Evolutionary conservation across 1,140 invertebrate species (phyloP), one percentile per base, ranked within the genome.

Genomic region (Oedothorax gibbosus): DNA sequence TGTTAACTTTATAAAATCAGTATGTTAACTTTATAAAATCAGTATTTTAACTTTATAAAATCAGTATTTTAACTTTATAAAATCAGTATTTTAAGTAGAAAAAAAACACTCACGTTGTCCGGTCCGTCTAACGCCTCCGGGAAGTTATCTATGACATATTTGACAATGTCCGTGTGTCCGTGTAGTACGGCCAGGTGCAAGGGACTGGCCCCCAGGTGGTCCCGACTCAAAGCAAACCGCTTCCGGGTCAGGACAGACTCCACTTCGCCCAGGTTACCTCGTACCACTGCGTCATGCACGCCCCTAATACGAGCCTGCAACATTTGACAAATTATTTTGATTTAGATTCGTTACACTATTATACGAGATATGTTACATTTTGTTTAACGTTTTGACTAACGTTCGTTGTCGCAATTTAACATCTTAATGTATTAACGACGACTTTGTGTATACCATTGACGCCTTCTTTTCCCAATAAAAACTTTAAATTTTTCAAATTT

Each of bases 171-270:
- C 0, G 97, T 97, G 90, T 99, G 97, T 0, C 97, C 97, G 88
- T 95, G 98, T 80, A 98, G 92, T 0, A 95, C 94, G 9, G 97
- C 96, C 68, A 97, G 96, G 90, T 99, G 98, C 56, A 99, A 90
- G 1, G 97, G 95, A 2, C 96, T 97, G 20, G 96, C 94, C 14
- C 96, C 96, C 87, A 95, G 94, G 56, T 95, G 93, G 90, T 98
- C 95, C 87, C 95, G 93, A 15, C 96, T 95, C 62, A 97, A 93
- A 9, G 96, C 96, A 89, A 98, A 96, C 92, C 97, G 96, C 88
- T 96, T 95, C 80, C 96, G 91, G 90, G 98, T 96, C 87, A 98
- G 91, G 7, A 96, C 93, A 80, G 94, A 93, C 91, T 97, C 95
- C 35, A 98, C 91, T 87, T 96, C 95, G 87, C 94, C 90, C 85